Evolutionary conservation across 2,113 vertebrate genomes (phyloP).

Genomic region (Motacilla alba): DNA sequence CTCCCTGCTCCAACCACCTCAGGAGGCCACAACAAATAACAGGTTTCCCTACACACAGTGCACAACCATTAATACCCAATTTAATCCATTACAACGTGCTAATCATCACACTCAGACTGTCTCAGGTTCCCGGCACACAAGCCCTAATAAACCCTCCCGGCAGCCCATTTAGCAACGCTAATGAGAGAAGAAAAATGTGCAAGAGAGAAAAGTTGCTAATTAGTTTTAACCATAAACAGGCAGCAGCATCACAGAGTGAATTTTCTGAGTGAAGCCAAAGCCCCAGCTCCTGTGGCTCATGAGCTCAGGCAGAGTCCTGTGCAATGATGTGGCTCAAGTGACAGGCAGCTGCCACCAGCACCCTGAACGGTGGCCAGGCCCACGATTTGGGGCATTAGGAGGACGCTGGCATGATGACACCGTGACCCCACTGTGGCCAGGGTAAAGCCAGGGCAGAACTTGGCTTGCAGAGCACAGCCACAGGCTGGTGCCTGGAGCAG

Average conservation of each 20-base stretch:
- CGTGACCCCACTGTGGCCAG: rapidly evolving
- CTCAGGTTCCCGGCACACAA: neutral
- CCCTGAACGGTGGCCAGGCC: rapidly evolving
- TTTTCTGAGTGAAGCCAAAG: neutral
- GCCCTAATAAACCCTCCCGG: neutral
- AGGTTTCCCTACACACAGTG: neutral
- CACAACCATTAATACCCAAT: neutral
- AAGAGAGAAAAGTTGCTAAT: neutral
- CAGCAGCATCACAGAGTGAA: neutral
- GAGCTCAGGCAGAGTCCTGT: neutral
- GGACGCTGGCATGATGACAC: neutral
- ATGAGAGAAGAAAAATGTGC: neutral
- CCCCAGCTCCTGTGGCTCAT: neutral
- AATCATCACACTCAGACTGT: neutral
- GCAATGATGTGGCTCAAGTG: neutral
- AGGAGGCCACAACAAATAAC: neutral
- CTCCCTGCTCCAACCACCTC: neutral
- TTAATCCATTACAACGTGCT: neutral
- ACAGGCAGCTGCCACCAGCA: neutral
- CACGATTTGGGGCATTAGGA: rapidly evolving
- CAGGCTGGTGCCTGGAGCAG: neutral
- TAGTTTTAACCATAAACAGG: neutral
- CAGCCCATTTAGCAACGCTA: neutral
- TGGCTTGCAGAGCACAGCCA: neutral
- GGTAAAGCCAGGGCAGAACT: neutral